A percentile compares a stretch with the other conserved stretches of the same genome.
phyloP scores from a whole-genome alignment of 2,797 vertebrate species.

The Sylvia borin region DNA sequence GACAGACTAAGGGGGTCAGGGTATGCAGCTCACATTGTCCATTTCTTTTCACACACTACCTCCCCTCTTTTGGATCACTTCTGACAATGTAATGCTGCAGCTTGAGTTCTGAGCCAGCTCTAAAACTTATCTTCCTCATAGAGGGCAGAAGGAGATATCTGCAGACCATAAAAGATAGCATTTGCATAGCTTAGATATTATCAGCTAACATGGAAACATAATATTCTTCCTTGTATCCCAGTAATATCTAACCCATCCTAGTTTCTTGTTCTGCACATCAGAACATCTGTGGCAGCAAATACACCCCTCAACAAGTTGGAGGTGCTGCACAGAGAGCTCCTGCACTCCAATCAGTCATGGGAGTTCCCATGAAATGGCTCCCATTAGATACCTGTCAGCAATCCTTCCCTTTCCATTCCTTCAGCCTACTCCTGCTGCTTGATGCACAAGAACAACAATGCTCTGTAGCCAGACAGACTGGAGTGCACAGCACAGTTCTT shows the following conservation, averaged over 20 bases:
- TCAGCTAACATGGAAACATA: neutral
- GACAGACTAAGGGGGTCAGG: neutral
- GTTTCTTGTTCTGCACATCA: neutral
- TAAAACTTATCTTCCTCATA: neutral
- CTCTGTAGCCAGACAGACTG: neutral
- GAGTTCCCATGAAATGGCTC: neutral
- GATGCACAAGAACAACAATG: neutral
- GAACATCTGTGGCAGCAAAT: neutral
- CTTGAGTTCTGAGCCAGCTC: neutral
- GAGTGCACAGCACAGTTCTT: neutral
- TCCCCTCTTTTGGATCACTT: neutral
- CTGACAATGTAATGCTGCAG: neutral
- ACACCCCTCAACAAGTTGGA: neutral
- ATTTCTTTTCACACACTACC: neutral
- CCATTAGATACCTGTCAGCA: neutral
- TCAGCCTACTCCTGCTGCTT: neutral
- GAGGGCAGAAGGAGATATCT: neutral
- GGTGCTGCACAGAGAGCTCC: neutral
- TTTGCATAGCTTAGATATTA: slow-evolving; percentile 4
- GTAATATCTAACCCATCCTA: neutral
- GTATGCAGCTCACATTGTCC: neutral
- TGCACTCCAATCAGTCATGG: neutral
- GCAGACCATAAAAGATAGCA: neutral
- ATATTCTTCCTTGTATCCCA: neutral
- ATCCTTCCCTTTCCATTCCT: neutral